Conservation (phyloP, 2,797 vertebrate genomes). For the Sebastes trivittatus region DNA sequence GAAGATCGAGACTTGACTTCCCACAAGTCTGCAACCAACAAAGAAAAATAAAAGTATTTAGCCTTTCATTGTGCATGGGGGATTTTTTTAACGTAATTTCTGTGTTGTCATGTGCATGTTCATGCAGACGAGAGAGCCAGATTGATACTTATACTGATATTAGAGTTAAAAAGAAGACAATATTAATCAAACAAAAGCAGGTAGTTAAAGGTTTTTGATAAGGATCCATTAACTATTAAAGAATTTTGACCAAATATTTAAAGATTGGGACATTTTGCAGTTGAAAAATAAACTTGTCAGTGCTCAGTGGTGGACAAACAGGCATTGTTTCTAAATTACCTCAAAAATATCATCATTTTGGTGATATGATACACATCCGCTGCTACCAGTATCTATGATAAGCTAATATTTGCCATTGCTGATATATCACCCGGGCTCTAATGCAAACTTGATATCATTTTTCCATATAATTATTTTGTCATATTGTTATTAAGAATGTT, state of each 20-base stretch:
- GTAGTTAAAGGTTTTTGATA: neutral
- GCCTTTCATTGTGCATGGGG: neutral
- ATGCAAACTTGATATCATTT: neutral
- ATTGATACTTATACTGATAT: neutral
- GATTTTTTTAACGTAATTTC: neutral
- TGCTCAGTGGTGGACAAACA: neutral
- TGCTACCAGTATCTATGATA: neutral
- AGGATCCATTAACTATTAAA: neutral
- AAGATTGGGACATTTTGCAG: neutral
- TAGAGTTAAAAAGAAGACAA: neutral
- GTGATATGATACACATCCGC: neutral
- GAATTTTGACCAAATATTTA: neutral
- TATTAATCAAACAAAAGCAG: neutral
- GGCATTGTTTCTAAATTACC: neutral
- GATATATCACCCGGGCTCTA: neutral
- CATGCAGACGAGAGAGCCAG: neutral
- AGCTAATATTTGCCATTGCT: neutral
- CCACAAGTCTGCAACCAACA: constrained; percentile 49
- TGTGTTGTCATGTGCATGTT: neutral
- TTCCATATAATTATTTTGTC: neutral
- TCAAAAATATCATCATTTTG: neutral
- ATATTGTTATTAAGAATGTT: neutral
- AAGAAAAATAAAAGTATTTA: constrained; percentile 9
- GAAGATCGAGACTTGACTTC: constrained; percentile 55
- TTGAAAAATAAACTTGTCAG: neutral